These are phyloP conservation scores for Gymnodraco acuticeps DNA, from an alignment of 2,797 vertebrate genomes.

Conservation along the genomic window DNA sequence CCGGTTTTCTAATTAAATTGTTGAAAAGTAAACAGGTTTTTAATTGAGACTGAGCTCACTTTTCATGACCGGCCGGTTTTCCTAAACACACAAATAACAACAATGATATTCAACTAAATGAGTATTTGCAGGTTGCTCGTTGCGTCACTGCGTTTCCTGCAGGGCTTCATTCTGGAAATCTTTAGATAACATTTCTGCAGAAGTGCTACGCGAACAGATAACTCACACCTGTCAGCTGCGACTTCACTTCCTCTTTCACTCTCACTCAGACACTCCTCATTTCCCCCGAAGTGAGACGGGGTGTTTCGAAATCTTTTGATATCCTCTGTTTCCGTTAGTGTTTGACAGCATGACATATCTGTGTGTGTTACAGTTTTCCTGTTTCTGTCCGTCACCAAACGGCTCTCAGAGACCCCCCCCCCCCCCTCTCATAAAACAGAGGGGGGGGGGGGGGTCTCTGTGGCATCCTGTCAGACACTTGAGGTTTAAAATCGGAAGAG, in stretches of 20 bases:
- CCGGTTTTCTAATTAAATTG: too few relatives aligned
- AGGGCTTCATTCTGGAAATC: not conserved
- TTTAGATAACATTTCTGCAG: conserved; percentile 9
- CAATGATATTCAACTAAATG: too few relatives aligned
- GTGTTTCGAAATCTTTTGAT: conserved; percentile 37
- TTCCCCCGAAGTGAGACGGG: conserved; percentile 23
- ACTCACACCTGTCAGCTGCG: conserved; percentile 13
- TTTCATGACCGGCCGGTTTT: too few relatives aligned
- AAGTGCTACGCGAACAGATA: conserved; percentile 27
- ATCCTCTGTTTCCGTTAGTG: conserved; percentile 37
- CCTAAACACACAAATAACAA: too few relatives aligned
- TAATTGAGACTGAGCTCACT: too few relatives aligned
- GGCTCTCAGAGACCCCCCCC: too few relatives aligned
- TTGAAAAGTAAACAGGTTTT: too few relatives aligned
- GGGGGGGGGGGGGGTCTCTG: not conserved
- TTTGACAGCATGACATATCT: conserved; percentile 38
- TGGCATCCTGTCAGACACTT: not conserved
- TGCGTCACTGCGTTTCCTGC: not conserved
- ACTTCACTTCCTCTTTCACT: conserved; percentile 24
- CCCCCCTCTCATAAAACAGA: too few relatives aligned
- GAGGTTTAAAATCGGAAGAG: conserved; percentile 2
- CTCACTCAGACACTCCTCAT: conserved; percentile 7
- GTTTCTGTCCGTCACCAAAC: conserved; percentile 10
- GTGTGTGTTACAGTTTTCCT: conserved; percentile 36
- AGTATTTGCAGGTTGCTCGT: too few relatives aligned